Evolutionary conservation across 2,797 vertebrate genomes (phyloP), one percentile per base, ranked within the genome.

Genomic region (Kryptolebias ocellatus): DNA sequence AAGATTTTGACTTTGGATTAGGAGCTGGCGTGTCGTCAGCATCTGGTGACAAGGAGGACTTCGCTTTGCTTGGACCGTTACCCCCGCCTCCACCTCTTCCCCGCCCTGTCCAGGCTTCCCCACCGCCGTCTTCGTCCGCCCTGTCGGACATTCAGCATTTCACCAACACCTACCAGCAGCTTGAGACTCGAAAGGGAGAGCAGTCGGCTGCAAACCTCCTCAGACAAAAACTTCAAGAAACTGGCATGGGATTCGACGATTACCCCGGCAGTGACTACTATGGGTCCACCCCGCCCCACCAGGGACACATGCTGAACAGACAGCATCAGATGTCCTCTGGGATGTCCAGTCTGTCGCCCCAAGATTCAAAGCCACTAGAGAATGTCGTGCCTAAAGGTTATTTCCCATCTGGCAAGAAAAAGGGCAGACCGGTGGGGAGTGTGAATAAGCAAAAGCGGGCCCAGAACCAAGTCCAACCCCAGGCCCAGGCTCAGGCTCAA

Each of bases 321-420:
- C 84, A 90, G 56, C 92, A 90, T 83, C 93, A 92, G 58, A 85
- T 93, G 83, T 86, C 88, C 17, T 92, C 92, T 60, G 60, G 82
- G 63, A 88, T 93, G 74, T 87, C 84, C 73, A 87, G 85, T 75
- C 73, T 90, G 68, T 89, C 92, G 0, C 84, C 87, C 44, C 92
- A 90, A 78, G 93, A 94, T 53, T 78, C 85, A 16, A 94, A 94
- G 79, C 49, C 42, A 2, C 44, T 73, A 12, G 94, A 95, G 0
- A 93, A 9, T 74, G 0, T 91, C 37, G 96, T 98, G 78, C 96
- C 96, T 8, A 99, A 98, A 91, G 98, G 97, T 5, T 99, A 99
- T 88, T 99, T 99, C 78, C 97, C 98, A 53, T 99, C 98, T 72
- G 98, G 98, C 84, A 99, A 99, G 91, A 99, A 99, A 84, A 98